A percentile compares a stretch with the other conserved stretches of the same genome.
Evolutionary conservation across 1,140 invertebrate species (phyloP).

Genomic region (Harpegnathos saltator): DNA sequence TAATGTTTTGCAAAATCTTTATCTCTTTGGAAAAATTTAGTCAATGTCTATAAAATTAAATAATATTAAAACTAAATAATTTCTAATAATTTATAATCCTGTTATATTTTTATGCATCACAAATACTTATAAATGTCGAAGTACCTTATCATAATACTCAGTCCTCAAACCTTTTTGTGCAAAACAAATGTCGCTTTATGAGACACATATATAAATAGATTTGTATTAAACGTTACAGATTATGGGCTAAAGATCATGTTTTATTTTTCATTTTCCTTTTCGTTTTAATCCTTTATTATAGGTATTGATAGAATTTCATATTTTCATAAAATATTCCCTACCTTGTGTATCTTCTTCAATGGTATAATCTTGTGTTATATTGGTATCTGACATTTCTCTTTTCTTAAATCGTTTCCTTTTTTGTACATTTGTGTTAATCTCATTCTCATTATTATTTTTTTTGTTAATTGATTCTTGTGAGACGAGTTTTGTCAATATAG

Average conservation of each 20-base stretch:
- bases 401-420: slow-evolving; percentile 65
- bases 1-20: slow-evolving; percentile 11
- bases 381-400: background rate
- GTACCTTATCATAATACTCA: background rate
- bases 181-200: background rate
- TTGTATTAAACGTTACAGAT: background rate
- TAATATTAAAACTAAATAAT: slow-evolving; percentile 20
- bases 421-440: background rate
- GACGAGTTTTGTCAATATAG: background rate
- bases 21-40: background rate
- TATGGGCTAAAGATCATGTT: background rate
- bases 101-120: background rate
- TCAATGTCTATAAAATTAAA: background rate
- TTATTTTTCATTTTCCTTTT: background rate
- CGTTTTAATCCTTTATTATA: background rate
- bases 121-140: background rate
- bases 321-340: slow-evolving; percentile 55
- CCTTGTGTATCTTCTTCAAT: slow-evolving; percentile 69
- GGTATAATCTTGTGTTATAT: slow-evolving; percentile 16
- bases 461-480: background rate
- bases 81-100: background rate
- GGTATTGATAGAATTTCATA: background rate
- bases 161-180: background rate
- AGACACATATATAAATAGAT: slow-evolving; percentile 5
- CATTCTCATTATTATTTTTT: background rate